Base-by-base conservation (phyloP, 2,113 vertebrate genomes). In the Myotis yumanensis region DNA sequence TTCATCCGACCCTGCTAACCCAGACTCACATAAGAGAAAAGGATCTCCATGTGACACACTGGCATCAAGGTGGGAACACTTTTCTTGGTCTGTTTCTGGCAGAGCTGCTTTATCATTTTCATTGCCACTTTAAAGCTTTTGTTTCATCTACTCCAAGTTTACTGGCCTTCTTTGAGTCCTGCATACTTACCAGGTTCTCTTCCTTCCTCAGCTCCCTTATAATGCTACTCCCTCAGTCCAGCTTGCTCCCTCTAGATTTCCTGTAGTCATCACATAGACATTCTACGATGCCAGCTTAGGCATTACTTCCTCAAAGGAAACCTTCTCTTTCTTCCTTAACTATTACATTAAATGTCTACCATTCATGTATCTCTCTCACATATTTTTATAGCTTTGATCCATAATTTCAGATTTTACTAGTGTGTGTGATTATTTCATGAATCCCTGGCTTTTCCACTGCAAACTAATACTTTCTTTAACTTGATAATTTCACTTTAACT, bases 1-100 rank as follows among this genome's bases (percentile, higher is more conserved):
- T 97, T 98, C 99, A 89, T 98, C 98, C 16, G 99, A 99, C 98
- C 98, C 99, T 89, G 98, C 98, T 95, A 98, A 98, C 97, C 98
- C 98, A 35, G 99, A 99, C 97, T 98, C 99, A 79, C 99, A 99
- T 91, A 99, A 99, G 98, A 99, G 99, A 97, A 99, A 99, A 97
- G 99, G 99, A 96, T 99, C 99, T 0, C 99, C 99, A 95, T 99
- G 99, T 89, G 99, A 99, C 97, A 99, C 99, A 11, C 98, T 99
- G 73, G 99, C 98, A 86, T 99, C 99, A 96, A 99, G 99, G 99
- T 99, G 98, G 89, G 96, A 91, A 68, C 1, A 0, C 37, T 69
- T 69, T 91, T 37, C 90, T 80, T 51, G 66, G 43, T 93, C 75
- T 72, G 0, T 87, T 79, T 93, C 76, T 81, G 46, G 75, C 43